Conservation (phyloP, 2,888 invertebrate genomes). For the Salpingus planirostris region DNA sequence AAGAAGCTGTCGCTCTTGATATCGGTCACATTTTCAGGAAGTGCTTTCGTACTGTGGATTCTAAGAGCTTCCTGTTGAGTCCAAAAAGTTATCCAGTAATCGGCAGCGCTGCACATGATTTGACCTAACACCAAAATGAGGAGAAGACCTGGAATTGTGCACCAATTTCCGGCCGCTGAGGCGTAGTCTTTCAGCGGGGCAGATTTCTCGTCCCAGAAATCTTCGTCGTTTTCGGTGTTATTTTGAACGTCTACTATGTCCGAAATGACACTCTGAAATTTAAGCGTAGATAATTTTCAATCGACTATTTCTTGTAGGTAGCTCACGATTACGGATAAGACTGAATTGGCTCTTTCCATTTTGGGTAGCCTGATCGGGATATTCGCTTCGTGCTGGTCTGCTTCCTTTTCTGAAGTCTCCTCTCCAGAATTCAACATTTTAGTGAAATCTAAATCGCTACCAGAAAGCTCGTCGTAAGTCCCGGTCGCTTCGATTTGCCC, state of each 20-base stretch:
- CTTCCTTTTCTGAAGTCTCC: slow-evolving; percentile 21
- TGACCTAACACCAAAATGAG: slow-evolving; percentile 26
- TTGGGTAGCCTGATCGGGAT: too few relatives aligned
- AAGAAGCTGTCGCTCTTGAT: slow-evolving; percentile 6
- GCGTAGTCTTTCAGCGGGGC: slow-evolving; percentile 29
- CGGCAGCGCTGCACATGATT: slow-evolving; percentile 26
- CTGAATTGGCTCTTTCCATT: too few relatives aligned
- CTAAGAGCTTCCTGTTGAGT: slow-evolving; percentile 27
- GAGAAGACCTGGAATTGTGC: slow-evolving; percentile 18
- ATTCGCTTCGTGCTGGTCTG: too few relatives aligned
- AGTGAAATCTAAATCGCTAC: slow-evolving; percentile 52
- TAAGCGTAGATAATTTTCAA: too few relatives aligned
- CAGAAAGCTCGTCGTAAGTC: slow-evolving; percentile 49
- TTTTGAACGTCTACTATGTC: too few relatives aligned
- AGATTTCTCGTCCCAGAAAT: too few relatives aligned
- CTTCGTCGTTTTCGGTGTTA: too few relatives aligned
- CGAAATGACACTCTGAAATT: too few relatives aligned
- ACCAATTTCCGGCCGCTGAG: slow-evolving; percentile 24
- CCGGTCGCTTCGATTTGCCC: slow-evolving; percentile 52
- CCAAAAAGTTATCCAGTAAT: slow-evolving; percentile 35
- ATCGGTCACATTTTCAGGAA: slow-evolving; percentile 5
- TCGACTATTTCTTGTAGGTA: too few relatives aligned
- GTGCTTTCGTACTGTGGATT: too few relatives aligned
- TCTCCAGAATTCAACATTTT: slow-evolving; percentile 34
- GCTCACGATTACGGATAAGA: too few relatives aligned